Evolutionary conservation across 2,113 vertebrate genomes (phyloP).

Genomic region (Petrocephalus microphthalmus): DNA sequence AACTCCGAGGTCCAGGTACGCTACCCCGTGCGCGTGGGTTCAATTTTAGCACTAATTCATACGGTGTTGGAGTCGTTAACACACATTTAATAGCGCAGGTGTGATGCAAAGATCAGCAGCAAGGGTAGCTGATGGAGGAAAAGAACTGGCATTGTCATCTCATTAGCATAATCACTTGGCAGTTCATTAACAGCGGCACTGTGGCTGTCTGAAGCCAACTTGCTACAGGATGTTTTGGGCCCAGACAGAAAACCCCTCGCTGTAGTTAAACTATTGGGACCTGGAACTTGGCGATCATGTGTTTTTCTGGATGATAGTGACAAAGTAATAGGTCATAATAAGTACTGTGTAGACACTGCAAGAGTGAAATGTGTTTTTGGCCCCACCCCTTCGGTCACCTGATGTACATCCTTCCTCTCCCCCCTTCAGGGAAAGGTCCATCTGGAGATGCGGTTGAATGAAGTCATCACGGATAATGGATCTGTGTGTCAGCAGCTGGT

Average conservation of each 20-base stretch:
- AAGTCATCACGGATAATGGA: conserved; percentile 92
- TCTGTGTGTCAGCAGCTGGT: conserved; percentile 83
- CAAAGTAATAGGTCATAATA: not conserved
- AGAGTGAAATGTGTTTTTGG: not conserved
- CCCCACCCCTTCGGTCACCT: not conserved
- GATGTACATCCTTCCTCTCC: conserved; percentile 5
- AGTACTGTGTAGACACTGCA: not conserved
- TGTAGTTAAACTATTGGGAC: not conserved
- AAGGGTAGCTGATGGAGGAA: not conserved
- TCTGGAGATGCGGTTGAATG: conserved; percentile 89
- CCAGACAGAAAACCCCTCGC: not conserved
- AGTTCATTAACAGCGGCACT: not conserved
- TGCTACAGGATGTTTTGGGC: not conserved
- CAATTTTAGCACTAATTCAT: not conserved
- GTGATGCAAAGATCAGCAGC: not conserved
- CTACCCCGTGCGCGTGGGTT: not conserved
- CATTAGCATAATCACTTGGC: not conserved
- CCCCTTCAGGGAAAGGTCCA: conserved; percentile 88
- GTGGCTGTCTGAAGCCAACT: not conserved
- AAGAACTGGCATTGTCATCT: not conserved
- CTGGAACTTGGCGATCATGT: not conserved
- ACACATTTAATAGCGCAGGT: not conserved
- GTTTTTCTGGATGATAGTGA: not conserved
- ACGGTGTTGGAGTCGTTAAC: not conserved
- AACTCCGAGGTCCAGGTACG: conserved; percentile 97